These are phyloP conservation scores for Pseudochirops cupreus DNA, from an alignment of 2,797 vertebrate genomes.

Conservation along the genomic window DNA sequence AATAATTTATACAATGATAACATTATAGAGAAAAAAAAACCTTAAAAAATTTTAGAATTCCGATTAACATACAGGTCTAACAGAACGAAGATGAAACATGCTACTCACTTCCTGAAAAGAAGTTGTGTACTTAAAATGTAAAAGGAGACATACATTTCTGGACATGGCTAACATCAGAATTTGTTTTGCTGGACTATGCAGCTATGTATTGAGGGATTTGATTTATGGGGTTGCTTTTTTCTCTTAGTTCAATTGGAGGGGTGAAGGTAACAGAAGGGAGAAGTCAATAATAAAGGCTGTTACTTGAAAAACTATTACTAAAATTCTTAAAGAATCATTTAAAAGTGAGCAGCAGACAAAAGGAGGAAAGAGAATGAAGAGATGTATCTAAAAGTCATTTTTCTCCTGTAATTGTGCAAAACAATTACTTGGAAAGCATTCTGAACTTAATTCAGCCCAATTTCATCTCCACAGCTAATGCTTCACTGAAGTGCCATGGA, in stretches of 20 bases:
- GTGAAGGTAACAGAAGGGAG: not conserved
- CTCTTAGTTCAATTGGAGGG: not conserved
- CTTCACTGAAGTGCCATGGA: slow-evolving; percentile 22
- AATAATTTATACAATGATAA: not conserved
- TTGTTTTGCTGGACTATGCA: not conserved
- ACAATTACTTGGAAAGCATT: slow-evolving; percentile 43
- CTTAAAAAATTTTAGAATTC: not conserved
- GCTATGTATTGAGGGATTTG: not conserved
- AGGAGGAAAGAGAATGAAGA: slow-evolving; percentile 39
- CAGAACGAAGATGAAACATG: not conserved
- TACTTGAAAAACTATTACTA: not conserved
- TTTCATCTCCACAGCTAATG: not conserved
- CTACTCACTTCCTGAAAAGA: not conserved
- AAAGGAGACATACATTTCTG: not conserved
- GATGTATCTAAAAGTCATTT: slow-evolving; percentile 19
- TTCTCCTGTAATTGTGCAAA: not conserved
- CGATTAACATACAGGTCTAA: not conserved
- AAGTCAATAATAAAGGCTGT: not conserved
- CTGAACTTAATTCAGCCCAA: slow-evolving; percentile 34
- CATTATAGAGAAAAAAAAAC: not conserved
- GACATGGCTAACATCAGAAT: not conserved
- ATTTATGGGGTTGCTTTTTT: not conserved
- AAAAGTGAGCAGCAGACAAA: not conserved
- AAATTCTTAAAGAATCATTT: not conserved
- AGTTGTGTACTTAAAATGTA: not conserved